Conservation (phyloP, 2,888 invertebrate species). For the Choreutis nemorana region DNA sequence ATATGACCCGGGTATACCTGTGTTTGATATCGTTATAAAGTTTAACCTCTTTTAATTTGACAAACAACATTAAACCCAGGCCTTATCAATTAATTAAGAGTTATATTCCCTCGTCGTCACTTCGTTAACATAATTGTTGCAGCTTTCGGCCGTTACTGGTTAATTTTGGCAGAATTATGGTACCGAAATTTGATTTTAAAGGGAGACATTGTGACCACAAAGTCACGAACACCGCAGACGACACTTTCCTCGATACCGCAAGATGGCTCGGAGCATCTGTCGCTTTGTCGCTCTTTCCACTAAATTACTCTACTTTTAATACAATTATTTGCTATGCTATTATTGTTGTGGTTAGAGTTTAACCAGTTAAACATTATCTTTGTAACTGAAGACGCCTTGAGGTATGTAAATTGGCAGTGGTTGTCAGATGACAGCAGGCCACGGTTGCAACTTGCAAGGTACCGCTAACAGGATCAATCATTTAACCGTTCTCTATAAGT, state of each 20-base stretch:
- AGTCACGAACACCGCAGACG: conserved; percentile 43
- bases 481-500: no score
- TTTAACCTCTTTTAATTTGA: conserved; percentile 16
- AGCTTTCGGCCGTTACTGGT: conserved; percentile 29
- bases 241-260: conserved; percentile 39
- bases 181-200: conserved; percentile 57
- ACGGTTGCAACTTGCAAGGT: no score
- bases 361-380: conserved; percentile 38
- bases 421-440: no score
- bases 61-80: conserved; percentile 9
- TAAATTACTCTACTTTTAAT: conserved; percentile 49
- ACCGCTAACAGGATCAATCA: no score
- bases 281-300: conserved; percentile 56
- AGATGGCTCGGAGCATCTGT: conserved; percentile 62
- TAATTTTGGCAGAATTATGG: conserved; percentile 35
- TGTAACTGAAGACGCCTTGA: conserved; percentile 22
- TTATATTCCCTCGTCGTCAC: conserved; percentile 18
- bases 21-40: no score
- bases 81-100: conserved; percentile 8
- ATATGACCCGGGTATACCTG: no score
- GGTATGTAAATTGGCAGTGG: conserved; percentile 32
- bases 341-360: conserved; percentile 48
- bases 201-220: conserved; percentile 54
- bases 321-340: conserved; percentile 46
- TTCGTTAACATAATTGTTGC: conserved; percentile 25